Base-by-base conservation (phyloP, 2,888 invertebrate genomes). In the Meiosimyza decipiens region DNA sequence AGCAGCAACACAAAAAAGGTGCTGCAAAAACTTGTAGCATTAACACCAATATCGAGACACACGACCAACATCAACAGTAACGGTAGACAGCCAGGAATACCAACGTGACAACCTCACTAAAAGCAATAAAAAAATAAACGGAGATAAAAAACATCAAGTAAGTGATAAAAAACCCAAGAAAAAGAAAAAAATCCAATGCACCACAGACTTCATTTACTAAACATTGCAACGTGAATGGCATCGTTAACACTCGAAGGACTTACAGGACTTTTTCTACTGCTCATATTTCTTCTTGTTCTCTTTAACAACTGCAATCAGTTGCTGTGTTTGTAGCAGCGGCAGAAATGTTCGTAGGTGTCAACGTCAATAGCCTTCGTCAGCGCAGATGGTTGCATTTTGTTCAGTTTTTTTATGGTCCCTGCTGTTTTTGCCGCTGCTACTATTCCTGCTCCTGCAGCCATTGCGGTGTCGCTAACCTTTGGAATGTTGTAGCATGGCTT, bases 311-410 rank as follows among this genome's bases (percentile, higher is more conserved):
- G 57, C 28, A 40, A 55, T 57, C 15, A 15, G 22, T 28, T 57
- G 57, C 57, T 28, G 18, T 18, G 7, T 55, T 18, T 55, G 13
- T 55, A 1, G 11, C 55, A 15, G 9, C 13, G 57, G 13, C 11
- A 28, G 28, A 28, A 28, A 28, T 13, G 16, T 9, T 64, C 52
- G 64, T 64, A 64, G 51, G 64, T 59, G 69, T 57, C 52, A 64
- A 28, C 59, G 73, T 65, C 73, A 65, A 70, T 69, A 70, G 54
- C 65, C 73, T 69, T 73, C 55, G 70, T 73, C 73, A 70, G 70
- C 70, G 50, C 72, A 72, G 68, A 66, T 68, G 72, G 13, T n/a
- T 9, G 55, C 67, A 40, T 65, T 65, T 65, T 40, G 40, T 16
- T n/a, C n/a, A 49, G 47, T 40, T 40, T 11, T 62, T 16, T 33